Evolutionary conservation across 2,888 invertebrate species (phyloP), one percentile per base, ranked within the genome.

Genomic region (Philereme vetulata): DNA sequence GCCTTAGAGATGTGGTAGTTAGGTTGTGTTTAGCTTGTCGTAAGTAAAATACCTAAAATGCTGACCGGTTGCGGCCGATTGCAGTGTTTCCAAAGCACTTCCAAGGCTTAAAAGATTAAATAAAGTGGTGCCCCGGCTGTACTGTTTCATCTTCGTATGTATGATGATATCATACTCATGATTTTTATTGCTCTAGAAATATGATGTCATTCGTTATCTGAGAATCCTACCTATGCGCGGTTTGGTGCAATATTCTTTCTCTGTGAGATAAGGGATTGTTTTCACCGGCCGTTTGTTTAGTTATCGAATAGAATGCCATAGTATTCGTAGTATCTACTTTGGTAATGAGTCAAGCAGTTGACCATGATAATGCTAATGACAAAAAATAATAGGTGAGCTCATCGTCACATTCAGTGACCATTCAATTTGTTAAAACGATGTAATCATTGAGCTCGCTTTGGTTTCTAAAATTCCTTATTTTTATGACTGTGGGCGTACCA

Each of bases 301-400:
- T 21, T 10, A 45, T 3, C 44, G 34, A 38, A 44, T 21, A 38
- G 32, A 62, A 60, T 73, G 64, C 70, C 72, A 68, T 71, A 72
- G 54, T 72, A 72, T 70, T 71, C 40, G 58, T 58, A 40, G 43
- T 59, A 40, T 56, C 59, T 53, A 49, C 36, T 65, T 60, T 60
- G 51, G 58, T 48, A 68, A 71, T 80, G 79, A 80, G 70, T 78
- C 74, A 76, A 68, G 73, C 71, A 75, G 74, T 68, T 68, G 65
- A 71, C 66, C 72, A 71, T 75, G 75, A 81, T 81, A 80, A 80
- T 75, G 78, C 72, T 82, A 82, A 80, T 82, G 76, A 75, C 78
- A 84, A 83, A 82, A 84, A 80, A 44, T 73, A 71, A 77, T 73
- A 73, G 75, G 64, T 84, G 82, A 85, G 78, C 75, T 85, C 85